These are phyloP conservation scores for Phalacrocorax carbo DNA, from an alignment of 2,113 vertebrate genomes.

Conservation along the genomic window DNA sequence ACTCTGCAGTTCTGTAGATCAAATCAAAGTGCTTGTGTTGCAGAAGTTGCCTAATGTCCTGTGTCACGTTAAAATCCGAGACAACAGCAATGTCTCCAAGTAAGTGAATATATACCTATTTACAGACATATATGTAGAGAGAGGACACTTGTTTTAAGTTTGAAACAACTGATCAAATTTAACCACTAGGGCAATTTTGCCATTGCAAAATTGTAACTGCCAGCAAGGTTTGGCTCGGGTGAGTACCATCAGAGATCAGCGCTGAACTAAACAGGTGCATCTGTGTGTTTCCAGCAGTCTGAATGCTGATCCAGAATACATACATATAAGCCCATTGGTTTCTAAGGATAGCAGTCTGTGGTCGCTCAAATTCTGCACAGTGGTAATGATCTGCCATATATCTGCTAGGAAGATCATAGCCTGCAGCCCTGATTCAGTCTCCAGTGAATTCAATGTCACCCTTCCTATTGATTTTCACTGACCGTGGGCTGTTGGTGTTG, in stretches of 20 bases:
- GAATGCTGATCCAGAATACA: neutral
- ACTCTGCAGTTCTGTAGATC: constrained; percentile 96
- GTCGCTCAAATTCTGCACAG: neutral
- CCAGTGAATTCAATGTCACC: neutral
- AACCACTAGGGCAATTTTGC: neutral
- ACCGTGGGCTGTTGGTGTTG: neutral
- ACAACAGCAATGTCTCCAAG: constrained; percentile 92
- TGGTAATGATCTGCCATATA: neutral
- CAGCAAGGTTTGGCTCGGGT: neutral
- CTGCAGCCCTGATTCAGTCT: neutral
- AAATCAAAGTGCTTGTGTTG: constrained; percentile 93
- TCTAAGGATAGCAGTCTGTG: neutral
- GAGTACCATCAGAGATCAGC: neutral
- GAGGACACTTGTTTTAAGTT: neutral
- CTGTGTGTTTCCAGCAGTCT: neutral
- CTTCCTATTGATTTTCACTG: neutral
- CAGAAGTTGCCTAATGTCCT: constrained; percentile 91
- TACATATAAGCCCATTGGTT: neutral
- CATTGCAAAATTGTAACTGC: neutral
- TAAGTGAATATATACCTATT: constrained; percentile 32
- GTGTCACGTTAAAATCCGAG: constrained; percentile 87
- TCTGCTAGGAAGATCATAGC: neutral
- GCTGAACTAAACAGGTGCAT: neutral
- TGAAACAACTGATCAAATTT: neutral
- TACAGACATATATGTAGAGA: neutral